Conservation (phyloP, 1,140 invertebrate genomes). For the Eufriesea mexicana region DNA sequence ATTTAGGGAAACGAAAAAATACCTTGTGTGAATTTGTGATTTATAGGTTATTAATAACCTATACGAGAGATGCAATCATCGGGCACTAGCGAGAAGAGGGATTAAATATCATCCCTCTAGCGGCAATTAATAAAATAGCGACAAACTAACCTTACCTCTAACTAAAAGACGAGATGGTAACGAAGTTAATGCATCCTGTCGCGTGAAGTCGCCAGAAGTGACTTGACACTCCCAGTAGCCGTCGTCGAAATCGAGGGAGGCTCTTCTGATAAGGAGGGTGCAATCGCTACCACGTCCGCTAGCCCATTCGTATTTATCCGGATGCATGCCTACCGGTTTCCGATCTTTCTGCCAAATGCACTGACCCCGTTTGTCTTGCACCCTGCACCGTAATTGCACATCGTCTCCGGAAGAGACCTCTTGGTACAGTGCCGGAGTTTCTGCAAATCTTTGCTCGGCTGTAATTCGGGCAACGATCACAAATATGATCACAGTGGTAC, state of each 20-base stretch:
- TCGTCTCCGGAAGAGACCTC: conserved; percentile 94
- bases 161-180: conserved; percentile 91
- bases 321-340: conserved; percentile 92
- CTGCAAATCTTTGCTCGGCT: conserved; percentile 89
- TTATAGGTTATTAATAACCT: too few relatives aligned
- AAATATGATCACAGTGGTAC: not conserved
- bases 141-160: conserved; percentile 84
- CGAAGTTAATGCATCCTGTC: conserved; percentile 90
- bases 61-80: too few relatives aligned
- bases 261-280: conserved; percentile 90
- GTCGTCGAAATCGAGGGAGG: conserved; percentile 93
- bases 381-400: conserved; percentile 89
- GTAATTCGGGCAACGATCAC: not conserved
- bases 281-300: conserved; percentile 87
- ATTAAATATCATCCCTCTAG: not conserved
- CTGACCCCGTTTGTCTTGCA: conserved; percentile 92
- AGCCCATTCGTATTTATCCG: conserved; percentile 95
- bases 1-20: too few relatives aligned
- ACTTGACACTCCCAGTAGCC: conserved; percentile 96
- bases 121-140: not conserved
- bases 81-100: not conserved
- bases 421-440: conserved; percentile 90
- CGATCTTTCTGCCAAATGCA: conserved; percentile 97
- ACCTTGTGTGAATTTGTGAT: too few relatives aligned
- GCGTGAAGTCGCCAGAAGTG: conserved; percentile 86